Base-by-base conservation (phyloP, 2,113 vertebrate genomes). In the Corynorhinus townsendii region DNA sequence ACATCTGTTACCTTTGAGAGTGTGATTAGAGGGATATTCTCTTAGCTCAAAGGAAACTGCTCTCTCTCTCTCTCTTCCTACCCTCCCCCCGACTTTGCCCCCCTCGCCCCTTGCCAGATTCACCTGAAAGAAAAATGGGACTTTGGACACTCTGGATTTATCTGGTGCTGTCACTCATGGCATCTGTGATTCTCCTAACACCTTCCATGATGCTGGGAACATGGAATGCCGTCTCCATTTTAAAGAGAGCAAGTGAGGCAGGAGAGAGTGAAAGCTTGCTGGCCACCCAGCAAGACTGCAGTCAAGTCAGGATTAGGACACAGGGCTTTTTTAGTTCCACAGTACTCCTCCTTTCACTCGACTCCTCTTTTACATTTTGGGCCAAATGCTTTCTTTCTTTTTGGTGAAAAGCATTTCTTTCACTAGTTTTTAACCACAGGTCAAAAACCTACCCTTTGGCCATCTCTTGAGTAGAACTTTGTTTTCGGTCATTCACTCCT, bases 281-380 rank as follows among this genome's bases (percentile, higher is more conserved):
- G 96, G 91, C 96, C 95, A 96, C 96, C 95, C 96, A 96, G 88
- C 62, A 92, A 93, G 97, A 77, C 59, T 22, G 30, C 69, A 49
- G 90, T 69, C 82, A 71, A 90, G 89, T 40, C 72, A 89, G 83
- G 92, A 89, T 88, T 71, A 91, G 82, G 88, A 90, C 68, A 26
- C 52, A n/a, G 54, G 19, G 54, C n/a, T 72, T 88, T 81, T 79
- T 81, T 56, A 93, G 93, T 81, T 83, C 91, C 80, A 66, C 10
- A 33, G n/a, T 38, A 14, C 64, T 93, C 56, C 40, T 72, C 69
- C n/a, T 90, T 92, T 66, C 83, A 89, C 69, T 73, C 96, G 52
- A 72, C 11, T 26, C 38, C 35, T 91, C 62, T 56, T 95, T 96
- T 69, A 86, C 59, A 64, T 86, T 49, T 92, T 79, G 43, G 62